These are phyloP conservation scores for Probaryconus sp. DNA, from an alignment of 1,140 invertebrate genomes.

Conservation along the genomic window DNA sequence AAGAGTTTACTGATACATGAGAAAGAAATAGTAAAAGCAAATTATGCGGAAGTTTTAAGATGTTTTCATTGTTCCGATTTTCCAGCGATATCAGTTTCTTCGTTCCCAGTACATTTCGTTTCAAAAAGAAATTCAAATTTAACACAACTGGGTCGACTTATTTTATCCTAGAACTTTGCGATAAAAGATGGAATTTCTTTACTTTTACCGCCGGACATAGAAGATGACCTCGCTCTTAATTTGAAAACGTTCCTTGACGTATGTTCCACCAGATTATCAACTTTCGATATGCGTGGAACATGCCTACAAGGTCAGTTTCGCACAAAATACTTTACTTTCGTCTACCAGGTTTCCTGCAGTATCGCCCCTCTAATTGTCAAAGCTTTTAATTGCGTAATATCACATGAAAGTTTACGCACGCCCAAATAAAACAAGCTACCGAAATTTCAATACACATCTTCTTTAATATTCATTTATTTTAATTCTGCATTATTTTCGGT, in stretches of 20 bases:
- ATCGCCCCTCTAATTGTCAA: conserved; percentile 34
- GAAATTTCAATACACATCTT: too few relatives aligned
- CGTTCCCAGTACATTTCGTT: not conserved
- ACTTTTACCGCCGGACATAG: conserved; percentile 37
- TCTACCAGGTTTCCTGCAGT: conserved; percentile 15
- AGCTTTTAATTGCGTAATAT: conserved; percentile 34
- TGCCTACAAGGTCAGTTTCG: conserved; percentile 40
- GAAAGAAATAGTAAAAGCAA: too few relatives aligned
- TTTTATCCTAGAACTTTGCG: conserved; percentile 7
- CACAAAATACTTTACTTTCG: conserved; percentile 43
- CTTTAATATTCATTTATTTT: too few relatives aligned
- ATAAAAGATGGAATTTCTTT: conserved; percentile 17
- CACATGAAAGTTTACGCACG: conserved; percentile 37
- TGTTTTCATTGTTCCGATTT: not conserved
- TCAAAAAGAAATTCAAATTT: not conserved
- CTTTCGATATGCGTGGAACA: conserved; percentile 48
- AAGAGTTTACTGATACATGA: too few relatives aligned
- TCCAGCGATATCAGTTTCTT: not conserved
- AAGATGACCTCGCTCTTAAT: conserved; percentile 65
- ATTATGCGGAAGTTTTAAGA: too few relatives aligned
- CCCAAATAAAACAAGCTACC: not conserved
- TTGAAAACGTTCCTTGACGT: conserved; percentile 50
- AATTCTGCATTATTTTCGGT: too few relatives aligned
- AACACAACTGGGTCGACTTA: not conserved
- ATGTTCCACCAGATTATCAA: conserved; percentile 60